Conservation (phyloP, 2,113 vertebrate genomes). For the Pagrus major region DNA sequence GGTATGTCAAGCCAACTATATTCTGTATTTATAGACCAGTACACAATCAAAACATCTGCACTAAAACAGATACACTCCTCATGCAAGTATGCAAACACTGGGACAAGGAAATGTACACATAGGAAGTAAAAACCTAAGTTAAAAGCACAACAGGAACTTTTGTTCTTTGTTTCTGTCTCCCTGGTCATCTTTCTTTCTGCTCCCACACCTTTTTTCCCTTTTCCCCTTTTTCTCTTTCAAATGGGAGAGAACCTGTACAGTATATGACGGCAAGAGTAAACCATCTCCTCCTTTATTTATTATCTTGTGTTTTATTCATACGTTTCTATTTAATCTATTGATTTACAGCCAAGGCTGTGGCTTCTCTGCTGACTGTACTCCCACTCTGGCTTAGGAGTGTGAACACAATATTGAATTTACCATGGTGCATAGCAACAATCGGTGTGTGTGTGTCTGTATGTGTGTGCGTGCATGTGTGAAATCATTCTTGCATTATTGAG, state of each 20-base stretch:
- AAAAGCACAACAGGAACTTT: constrained; percentile 24
- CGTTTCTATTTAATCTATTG: constrained; percentile 80
- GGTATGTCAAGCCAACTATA: constrained; percentile 78
- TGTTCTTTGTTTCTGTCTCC: constrained; percentile 25
- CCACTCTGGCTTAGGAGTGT: constrained; percentile 64
- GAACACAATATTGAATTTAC: constrained; percentile 77
- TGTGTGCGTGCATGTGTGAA: constrained; percentile 41
- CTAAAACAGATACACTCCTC: background rate
- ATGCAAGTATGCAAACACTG: background rate
- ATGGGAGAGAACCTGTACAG: constrained; percentile 18
- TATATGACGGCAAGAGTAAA: constrained; percentile 64
- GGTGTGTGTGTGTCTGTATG: constrained; percentile 15
- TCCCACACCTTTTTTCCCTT: background rate
- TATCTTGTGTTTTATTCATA: constrained; percentile 80
- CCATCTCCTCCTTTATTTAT: constrained; percentile 77
- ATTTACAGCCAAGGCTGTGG: constrained; percentile 71
- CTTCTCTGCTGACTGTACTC: constrained; percentile 61
- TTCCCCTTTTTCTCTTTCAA: background rate
- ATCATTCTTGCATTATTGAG: constrained; percentile 70
- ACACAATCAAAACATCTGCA: background rate
- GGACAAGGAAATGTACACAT: background rate
- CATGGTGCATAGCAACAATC: constrained; percentile 55
- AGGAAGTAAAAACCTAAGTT: background rate
- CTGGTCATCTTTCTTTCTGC: constrained; percentile 21
- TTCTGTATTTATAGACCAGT: background rate